These are phyloP conservation scores for Heliocidaris erythrogramma DNA, from an alignment of 35 echinoderm and acorn worm species.

Conservation along the genomic window DNA sequence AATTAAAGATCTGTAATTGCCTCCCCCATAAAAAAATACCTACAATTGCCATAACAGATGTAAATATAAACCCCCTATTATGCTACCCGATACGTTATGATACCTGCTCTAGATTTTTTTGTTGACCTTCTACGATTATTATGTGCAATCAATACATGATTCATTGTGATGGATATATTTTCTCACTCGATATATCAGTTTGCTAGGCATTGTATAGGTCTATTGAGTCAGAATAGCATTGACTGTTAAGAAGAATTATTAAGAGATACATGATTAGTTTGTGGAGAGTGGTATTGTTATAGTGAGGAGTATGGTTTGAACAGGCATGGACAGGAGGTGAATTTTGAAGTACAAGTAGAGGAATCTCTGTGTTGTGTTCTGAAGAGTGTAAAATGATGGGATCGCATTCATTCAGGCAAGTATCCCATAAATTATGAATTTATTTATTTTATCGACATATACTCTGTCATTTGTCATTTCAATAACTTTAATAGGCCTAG, in stretches of 20 bases:
- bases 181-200: background rate
- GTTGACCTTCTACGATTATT: background rate
- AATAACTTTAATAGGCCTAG: too few relatives aligned
- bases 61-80: constrained; percentile 4
- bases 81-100: background rate
- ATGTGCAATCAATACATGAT: constrained; percentile 12
- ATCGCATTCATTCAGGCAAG: background rate
- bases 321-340: background rate
- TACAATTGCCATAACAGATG: background rate
- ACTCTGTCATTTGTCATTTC: too few relatives aligned
- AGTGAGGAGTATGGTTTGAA: background rate
- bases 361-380: background rate
- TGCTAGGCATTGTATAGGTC: background rate
- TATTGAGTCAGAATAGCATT: background rate
- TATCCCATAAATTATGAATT: background rate
- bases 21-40: background rate
- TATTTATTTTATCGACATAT: too few relatives aligned
- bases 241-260: background rate
- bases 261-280: background rate
- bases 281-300: background rate
- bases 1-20: background rate
- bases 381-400: background rate
- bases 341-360: background rate
- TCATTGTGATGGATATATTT: background rate
- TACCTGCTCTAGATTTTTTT: background rate